Percentiles rank a stretch among this genome's conserved stretches.
phyloP scores from a whole-genome alignment of 2,888 invertebrate genomes.

The Bruchidius siliquastri region DNA sequence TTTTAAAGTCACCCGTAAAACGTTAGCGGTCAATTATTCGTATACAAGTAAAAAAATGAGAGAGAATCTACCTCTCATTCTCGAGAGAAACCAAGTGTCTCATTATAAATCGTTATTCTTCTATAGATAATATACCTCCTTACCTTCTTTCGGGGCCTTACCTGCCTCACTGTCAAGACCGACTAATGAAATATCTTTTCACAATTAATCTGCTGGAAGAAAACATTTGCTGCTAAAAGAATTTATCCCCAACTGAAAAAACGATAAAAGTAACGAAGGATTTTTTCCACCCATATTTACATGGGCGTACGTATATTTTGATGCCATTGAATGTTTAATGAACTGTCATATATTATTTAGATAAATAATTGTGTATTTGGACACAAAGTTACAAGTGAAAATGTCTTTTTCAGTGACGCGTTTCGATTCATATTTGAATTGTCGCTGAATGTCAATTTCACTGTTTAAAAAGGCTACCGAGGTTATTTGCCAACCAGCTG shows the following conservation, averaged over 20 bases:
- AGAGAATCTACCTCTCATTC: background rate
- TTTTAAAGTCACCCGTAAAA: background rate
- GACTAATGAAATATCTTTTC: slow-evolving; percentile 18
- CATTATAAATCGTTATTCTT: slow-evolving; percentile 15
- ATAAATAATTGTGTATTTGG: no score
- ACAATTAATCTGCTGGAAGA: slow-evolving; percentile 39
- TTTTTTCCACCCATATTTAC: background rate
- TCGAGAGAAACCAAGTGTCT: background rate
- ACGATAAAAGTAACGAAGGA: slow-evolving; percentile 2
- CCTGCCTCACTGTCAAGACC: slow-evolving; percentile 34
- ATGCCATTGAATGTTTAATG: no score
- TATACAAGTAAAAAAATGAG: background rate
- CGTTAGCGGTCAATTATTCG: background rate
- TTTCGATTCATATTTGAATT: no score
- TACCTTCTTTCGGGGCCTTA: slow-evolving; percentile 28
- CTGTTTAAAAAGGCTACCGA: no score
- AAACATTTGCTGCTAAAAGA: slow-evolving; percentile 33
- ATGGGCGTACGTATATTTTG: background rate
- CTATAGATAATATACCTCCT: slow-evolving; percentile 14
- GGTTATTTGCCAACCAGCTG: no score
- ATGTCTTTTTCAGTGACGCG: no score
- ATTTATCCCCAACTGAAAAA: slow-evolving; percentile 20
- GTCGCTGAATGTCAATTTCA: no score
- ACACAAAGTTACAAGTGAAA: no score
- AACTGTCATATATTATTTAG: no score